Percentiles rank a stretch among this genome's conserved stretches.
These are phyloP conservation scores for Heterodera schachtii DNA, from an alignment of 1,140 invertebrate species.

Conservation along the genomic window DNA sequence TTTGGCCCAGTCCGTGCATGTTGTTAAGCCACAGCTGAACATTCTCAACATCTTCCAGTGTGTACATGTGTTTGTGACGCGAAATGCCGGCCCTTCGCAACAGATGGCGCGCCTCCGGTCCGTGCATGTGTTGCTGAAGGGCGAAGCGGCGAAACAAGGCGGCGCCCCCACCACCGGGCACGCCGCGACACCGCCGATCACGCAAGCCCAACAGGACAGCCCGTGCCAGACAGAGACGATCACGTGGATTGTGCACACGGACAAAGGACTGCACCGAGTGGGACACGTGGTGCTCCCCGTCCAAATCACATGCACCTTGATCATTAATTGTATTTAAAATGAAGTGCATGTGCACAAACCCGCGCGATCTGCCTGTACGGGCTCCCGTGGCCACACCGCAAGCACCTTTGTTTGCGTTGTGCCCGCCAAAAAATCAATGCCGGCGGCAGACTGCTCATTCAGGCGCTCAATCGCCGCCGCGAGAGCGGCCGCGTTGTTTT, in stretches of 20 bases:
- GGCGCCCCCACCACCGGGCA: neutral
- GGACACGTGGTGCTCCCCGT: neutral
- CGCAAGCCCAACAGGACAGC: neutral
- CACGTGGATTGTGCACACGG: neutral
- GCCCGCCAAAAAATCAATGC: neutral
- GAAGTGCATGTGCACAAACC: neutral
- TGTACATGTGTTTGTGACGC: too few species aligned
- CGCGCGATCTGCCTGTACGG: neutral
- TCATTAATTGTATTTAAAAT: neutral
- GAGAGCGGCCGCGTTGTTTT: conserved; percentile 3
- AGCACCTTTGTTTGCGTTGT: conserved; percentile 1
- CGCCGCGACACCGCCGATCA: neutral
- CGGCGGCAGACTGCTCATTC: conserved; percentile 1
- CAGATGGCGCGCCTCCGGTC: too few species aligned
- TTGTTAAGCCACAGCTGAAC: too few species aligned
- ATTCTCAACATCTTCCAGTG: too few species aligned
- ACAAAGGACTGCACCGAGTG: neutral
- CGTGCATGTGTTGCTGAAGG: too few species aligned
- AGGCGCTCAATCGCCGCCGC: conserved; percentile 13
- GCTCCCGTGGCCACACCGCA: neutral
- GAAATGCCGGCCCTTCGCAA: too few species aligned
- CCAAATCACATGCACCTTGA: neutral
- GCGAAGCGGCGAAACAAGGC: neutral
- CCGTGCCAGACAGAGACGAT: neutral
- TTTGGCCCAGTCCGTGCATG: too few species aligned